Evolutionary conservation across 2,797 vertebrate species (phyloP).

Genomic region (Epinephelus awoara): DNA sequence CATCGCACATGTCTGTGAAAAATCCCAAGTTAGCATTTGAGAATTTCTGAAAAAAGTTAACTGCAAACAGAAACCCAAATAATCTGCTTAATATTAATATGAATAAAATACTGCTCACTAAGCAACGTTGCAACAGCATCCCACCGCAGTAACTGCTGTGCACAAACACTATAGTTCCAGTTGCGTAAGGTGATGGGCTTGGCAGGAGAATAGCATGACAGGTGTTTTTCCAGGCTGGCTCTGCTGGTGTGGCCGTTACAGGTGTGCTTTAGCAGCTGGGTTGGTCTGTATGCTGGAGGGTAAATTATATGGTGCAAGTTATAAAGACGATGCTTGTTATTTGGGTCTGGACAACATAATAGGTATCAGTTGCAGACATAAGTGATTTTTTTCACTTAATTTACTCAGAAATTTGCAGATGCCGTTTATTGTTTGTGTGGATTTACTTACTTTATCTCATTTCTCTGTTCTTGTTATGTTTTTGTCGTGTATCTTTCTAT

Average conservation of each 20-base stretch:
- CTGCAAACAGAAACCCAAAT: conserved; percentile 32
- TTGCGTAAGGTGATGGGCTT: conserved; percentile 39
- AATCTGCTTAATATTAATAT: conserved; percentile 27
- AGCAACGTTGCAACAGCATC: conserved; percentile 41
- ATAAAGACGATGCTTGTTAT: conserved; percentile 8
- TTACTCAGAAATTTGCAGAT: not conserved
- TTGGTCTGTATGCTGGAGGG: not conserved
- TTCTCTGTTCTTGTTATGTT: not conserved
- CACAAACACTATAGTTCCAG: conserved; percentile 15
- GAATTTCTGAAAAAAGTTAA: conserved; percentile 20
- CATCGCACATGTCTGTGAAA: not conserved
- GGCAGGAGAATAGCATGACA: conserved; percentile 30
- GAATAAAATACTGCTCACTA: conserved; percentile 33
- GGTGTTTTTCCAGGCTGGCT: conserved; percentile 13
- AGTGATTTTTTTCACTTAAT: not conserved
- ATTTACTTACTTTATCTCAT: not conserved
- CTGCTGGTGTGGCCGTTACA: conserved; percentile 19
- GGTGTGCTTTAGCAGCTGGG: conserved; percentile 9
- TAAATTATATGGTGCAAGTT: not conserved
- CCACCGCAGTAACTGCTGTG: conserved; percentile 18
- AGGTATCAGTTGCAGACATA: not conserved
- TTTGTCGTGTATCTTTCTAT: not conserved
- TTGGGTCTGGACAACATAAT: conserved; percentile 11
- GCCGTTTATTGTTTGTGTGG: not conserved
- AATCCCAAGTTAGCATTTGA: conserved; percentile 20